A percentile compares a stretch with the other conserved stretches of the same genome.
These are phyloP conservation scores for Erebia aethiops DNA, from an alignment of 2,888 invertebrate genomes.

Conservation along the genomic window DNA sequence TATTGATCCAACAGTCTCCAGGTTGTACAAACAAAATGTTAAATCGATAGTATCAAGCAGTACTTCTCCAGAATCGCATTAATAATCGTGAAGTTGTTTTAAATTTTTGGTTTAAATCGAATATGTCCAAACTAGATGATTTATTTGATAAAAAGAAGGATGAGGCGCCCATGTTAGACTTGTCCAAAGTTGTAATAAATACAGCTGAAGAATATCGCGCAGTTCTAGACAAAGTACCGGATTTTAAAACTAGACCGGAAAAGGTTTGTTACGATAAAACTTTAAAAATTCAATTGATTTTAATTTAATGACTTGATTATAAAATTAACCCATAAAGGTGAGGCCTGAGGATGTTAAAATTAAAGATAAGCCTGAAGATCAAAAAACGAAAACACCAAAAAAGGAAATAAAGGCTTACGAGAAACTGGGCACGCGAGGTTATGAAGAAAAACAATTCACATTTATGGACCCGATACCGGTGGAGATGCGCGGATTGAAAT, in stretches of 20 bases:
- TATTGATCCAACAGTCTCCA: conserved; percentile 32
- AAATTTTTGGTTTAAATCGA: neutral
- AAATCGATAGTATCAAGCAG: conserved; percentile 57
- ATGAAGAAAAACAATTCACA: conserved; percentile 76
- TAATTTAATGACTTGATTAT: neutral
- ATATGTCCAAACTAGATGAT: conserved; percentile 90
- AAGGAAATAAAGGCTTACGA: conserved; percentile 87
- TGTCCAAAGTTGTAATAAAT: conserved; percentile 90
- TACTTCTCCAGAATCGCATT: neutral
- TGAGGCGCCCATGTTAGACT: conserved; percentile 91
- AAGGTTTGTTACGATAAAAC: conserved; percentile 78
- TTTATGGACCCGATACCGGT: conserved; percentile 90
- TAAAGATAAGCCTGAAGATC: conserved; percentile 86
- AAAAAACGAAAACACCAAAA: conserved; percentile 88
- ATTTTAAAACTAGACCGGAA: conserved; percentile 94
- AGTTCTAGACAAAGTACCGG: conserved; percentile 93
- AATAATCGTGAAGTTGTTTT: neutral
- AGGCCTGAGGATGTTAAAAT: conserved; percentile 90
- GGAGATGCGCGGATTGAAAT: conserved; percentile 89
- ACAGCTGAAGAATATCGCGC: conserved; percentile 92
- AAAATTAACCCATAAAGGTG: conserved; percentile 62
- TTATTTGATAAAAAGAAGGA: conserved; percentile 93
- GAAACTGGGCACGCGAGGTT: conserved; percentile 85
- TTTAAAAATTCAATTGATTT: neutral
- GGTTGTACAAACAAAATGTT: conserved; percentile 48